Evolutionary conservation across 2,113 vertebrate genomes (phyloP).

Genomic region (Rhabdornis inornatus): DNA sequence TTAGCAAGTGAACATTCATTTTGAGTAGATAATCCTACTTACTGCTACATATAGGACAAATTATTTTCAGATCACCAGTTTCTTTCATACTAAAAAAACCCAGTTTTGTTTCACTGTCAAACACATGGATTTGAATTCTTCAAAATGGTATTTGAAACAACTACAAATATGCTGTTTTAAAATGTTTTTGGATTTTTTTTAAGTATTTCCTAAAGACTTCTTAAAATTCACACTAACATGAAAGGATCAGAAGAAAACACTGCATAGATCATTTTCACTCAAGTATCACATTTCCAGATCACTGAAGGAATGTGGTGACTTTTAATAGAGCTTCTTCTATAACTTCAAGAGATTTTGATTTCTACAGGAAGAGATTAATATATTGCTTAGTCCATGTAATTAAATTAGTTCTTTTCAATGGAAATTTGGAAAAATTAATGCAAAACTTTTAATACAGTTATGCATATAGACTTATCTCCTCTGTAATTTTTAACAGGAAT

Average conservation of each 20-base stretch:
- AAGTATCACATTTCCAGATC: background rate
- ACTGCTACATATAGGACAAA: background rate
- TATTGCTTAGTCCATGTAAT: background rate
- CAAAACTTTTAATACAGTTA: background rate
- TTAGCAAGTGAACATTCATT: background rate
- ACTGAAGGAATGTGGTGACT: background rate
- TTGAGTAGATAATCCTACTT: background rate
- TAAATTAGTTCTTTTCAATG: background rate
- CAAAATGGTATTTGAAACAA: background rate
- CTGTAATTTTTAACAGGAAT: background rate
- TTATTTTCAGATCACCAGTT: background rate
- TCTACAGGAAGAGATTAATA: background rate
- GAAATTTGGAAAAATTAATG: background rate
- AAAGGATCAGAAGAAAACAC: background rate
- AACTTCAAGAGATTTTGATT: background rate
- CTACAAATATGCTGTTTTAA: background rate
- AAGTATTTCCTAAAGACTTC: background rate
- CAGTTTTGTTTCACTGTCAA: background rate
- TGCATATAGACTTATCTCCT: background rate
- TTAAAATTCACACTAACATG: background rate
- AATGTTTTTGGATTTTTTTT: background rate
- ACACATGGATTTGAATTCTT: background rate
- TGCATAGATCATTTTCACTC: background rate
- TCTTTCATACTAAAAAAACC: background rate
- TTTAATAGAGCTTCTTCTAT: background rate